phyloP scores from a whole-genome alignment of 1,140 invertebrate species.

The Ridgeia piscesae region DNA sequence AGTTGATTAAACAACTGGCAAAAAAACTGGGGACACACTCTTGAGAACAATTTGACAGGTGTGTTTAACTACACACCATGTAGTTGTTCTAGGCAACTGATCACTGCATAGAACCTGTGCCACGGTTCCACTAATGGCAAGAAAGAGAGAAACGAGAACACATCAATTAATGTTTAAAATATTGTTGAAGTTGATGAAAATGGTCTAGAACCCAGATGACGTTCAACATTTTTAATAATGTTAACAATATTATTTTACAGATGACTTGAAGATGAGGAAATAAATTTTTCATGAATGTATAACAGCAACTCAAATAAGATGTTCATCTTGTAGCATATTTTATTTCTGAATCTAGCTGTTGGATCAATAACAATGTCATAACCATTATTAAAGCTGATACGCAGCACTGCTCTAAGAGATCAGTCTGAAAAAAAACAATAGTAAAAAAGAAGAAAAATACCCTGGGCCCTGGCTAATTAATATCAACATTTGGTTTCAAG shows the following conservation, averaged over 20 bases:
- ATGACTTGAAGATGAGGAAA: neutral
- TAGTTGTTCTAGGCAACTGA: no score
- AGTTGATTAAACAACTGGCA: no score
- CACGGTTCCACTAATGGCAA: no score
- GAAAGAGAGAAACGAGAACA: no score
- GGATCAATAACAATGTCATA: neutral
- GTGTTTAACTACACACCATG: no score
- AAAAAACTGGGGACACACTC: no score
- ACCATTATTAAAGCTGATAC: neutral
- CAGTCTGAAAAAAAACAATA: neutral
- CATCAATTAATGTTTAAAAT: no score
- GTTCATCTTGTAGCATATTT: neutral
- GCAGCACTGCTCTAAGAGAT: neutral
- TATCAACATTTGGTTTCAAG: neutral
- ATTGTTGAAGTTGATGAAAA: neutral
- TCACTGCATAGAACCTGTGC: no score
- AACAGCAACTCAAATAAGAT: neutral
- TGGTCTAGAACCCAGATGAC: neutral
- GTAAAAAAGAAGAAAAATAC: neutral
- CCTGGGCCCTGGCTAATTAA: neutral
- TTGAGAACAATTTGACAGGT: no score
- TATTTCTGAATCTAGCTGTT: neutral
- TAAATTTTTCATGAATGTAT: neutral
- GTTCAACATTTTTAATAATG: neutral
- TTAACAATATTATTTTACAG: neutral